A percentile compares a stretch with the other conserved stretches of the same genome.
Conservation (phyloP, 2,888 invertebrate species). For the Danaus chrysippus region DNA sequence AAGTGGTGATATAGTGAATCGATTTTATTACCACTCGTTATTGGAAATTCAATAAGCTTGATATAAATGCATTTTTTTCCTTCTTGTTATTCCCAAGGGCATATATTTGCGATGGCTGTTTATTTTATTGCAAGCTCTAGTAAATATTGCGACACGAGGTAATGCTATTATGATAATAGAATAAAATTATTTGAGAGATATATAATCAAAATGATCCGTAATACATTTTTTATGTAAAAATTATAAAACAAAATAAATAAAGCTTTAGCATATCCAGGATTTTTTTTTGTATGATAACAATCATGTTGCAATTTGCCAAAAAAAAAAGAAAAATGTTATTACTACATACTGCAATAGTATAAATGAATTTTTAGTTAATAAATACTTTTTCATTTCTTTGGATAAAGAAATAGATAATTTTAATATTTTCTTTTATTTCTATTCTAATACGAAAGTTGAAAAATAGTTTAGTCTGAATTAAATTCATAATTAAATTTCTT, state of each 20-base stretch:
- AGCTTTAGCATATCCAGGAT: no score
- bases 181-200: not conserved
- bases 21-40: conserved; percentile 61
- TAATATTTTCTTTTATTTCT: no score
- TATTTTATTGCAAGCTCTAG: conserved; percentile 46
- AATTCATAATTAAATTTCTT: conserved; percentile 11
- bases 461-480: conserved; percentile 15
- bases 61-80: conserved; percentile 47
- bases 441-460: not conserved
- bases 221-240: no score
- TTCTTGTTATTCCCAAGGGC: conserved; percentile 41
- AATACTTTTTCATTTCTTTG: no score
- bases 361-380: no score
- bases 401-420: no score
- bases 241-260: no score
- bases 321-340: no score
- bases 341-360: no score
- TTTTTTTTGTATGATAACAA: no score
- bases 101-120: conserved; percentile 38
- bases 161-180: conserved; percentile 38
- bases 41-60: conserved; percentile 57
- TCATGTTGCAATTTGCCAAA: no score
- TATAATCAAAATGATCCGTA: not conserved
- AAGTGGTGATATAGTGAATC: conserved; percentile 50
- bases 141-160: conserved; percentile 41